Evolutionary conservation across 1,140 invertebrate species (phyloP).

Genomic region (Probaryconus sp.): DNA sequence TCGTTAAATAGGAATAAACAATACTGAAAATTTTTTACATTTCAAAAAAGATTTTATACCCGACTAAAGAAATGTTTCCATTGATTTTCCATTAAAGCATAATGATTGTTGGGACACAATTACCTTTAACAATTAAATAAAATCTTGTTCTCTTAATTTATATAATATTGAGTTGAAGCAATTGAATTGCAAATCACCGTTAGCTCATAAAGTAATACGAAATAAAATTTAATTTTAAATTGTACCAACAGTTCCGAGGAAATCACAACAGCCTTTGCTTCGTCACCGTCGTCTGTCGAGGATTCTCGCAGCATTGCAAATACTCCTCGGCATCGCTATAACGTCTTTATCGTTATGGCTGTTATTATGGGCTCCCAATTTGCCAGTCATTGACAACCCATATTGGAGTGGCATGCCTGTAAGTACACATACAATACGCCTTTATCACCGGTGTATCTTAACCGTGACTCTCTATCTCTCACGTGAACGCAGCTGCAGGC

Average conservation of each 20-base stretch:
- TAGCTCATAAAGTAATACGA: not conserved
- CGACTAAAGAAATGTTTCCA: too few relatives aligned
- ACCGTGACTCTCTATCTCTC: conserved; percentile 17
- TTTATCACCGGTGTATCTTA: conserved; percentile 47
- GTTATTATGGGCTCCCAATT: conserved; percentile 80
- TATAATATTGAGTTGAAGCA: too few relatives aligned
- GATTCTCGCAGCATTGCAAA: conserved; percentile 79
- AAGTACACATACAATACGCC: conserved; percentile 64
- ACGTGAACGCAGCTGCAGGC: conserved; percentile 40
- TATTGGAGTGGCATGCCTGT: conserved; percentile 83
- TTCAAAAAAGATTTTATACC: too few relatives aligned
- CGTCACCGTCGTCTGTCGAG: conserved; percentile 79
- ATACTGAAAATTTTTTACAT: too few relatives aligned
- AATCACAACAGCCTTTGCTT: conserved; percentile 75
- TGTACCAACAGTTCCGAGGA: conserved; percentile 62
- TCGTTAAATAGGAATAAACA: too few relatives aligned
- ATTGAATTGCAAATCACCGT: too few relatives aligned
- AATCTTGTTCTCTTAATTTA: too few relatives aligned
- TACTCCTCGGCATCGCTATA: conserved; percentile 79
- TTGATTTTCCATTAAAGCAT: too few relatives aligned
- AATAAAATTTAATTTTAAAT: conserved; percentile 3
- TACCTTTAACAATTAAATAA: too few relatives aligned
- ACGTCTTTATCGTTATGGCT: conserved; percentile 80
- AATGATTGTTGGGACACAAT: too few relatives aligned
- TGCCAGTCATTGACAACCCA: conserved; percentile 80